These are phyloP conservation scores for Sebastes oblongus DNA, from an alignment of 2,797 vertebrate species.

Conservation along the genomic window DNA sequence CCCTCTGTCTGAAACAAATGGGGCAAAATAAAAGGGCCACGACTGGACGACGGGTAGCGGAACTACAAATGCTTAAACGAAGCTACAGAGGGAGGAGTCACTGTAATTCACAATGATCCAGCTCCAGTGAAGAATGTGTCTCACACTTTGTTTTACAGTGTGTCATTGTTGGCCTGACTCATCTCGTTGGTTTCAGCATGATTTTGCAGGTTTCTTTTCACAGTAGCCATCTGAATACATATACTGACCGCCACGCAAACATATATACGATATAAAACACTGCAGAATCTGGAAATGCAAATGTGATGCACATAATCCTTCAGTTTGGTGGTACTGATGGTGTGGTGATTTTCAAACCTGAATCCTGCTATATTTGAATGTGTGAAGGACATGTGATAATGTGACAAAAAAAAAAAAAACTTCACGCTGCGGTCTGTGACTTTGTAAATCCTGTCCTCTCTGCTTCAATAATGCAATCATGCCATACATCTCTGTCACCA, in stretches of 20 bases:
- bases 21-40: slow-evolving; percentile 51
- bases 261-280: neutral
- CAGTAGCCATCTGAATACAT: slow-evolving; percentile 6
- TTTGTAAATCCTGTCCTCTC: slow-evolving; percentile 70
- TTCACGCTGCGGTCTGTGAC: slow-evolving; percentile 62
- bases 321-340: neutral
- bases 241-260: slow-evolving; percentile 1
- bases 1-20: slow-evolving; percentile 61
- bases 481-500: slow-evolving; percentile 80
- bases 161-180: slow-evolving; percentile 29
- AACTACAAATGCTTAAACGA: slow-evolving; percentile 28
- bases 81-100: slow-evolving; percentile 21
- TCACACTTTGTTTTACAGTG: slow-evolving; percentile 19
- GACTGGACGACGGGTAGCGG: neutral
- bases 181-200: slow-evolving; percentile 33
- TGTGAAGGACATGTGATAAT: slow-evolving; percentile 12
- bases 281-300: slow-evolving; percentile 18
- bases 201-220: slow-evolving; percentile 23
- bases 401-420: slow-evolving; percentile 13
- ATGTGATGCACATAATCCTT: neutral
- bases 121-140: slow-evolving; percentile 17
- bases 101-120: slow-evolving; percentile 34
- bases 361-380: neutral
- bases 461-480: slow-evolving; percentile 74
- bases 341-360: neutral